Evolutionary conservation across 2,888 invertebrate species (phyloP).

Genomic region (Aporophyla nigra): DNA sequence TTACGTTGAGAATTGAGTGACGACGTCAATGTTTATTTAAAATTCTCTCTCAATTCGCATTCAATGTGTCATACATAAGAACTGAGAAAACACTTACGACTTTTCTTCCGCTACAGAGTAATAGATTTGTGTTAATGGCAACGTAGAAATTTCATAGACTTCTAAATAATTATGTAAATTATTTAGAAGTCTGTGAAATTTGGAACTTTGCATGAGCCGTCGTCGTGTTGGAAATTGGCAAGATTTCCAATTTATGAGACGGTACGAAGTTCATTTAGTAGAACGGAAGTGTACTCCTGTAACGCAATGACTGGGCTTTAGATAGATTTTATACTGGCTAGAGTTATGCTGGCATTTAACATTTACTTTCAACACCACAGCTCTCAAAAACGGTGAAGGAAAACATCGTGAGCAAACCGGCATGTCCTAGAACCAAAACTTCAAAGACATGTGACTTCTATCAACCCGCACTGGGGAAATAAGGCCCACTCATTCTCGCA

Average conservation of each 20-base stretch:
- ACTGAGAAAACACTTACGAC: conserved; percentile 9
- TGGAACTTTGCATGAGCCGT: conserved; percentile 25
- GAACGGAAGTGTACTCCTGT: conserved; percentile 21
- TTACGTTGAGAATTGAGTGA: conserved; percentile 30
- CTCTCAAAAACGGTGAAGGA: no score
- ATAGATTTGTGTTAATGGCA: conserved; percentile 6
- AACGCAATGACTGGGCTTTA: not conserved
- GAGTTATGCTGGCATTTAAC: no score
- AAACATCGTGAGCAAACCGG: no score
- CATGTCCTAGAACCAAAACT: no score
- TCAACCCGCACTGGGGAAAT: no score
- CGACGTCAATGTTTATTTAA: conserved; percentile 54
- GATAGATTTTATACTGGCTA: no score
- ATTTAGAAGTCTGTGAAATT: conserved; percentile 17
- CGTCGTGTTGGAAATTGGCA: conserved; percentile 51
- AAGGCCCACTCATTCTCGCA: no score
- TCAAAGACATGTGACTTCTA: no score
- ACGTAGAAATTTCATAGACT: conserved; percentile 2
- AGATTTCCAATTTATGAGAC: conserved; percentile 27
- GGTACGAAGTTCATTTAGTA: conserved; percentile 34
- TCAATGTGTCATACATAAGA: not conserved
- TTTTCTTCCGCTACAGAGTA: not conserved
- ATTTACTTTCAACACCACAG: no score
- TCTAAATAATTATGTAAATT: not conserved
- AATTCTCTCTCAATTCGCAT: conserved; percentile 26